Base-by-base conservation (phyloP, 2,888 invertebrate genomes). In the Caenorhabditis angaria region DNA sequence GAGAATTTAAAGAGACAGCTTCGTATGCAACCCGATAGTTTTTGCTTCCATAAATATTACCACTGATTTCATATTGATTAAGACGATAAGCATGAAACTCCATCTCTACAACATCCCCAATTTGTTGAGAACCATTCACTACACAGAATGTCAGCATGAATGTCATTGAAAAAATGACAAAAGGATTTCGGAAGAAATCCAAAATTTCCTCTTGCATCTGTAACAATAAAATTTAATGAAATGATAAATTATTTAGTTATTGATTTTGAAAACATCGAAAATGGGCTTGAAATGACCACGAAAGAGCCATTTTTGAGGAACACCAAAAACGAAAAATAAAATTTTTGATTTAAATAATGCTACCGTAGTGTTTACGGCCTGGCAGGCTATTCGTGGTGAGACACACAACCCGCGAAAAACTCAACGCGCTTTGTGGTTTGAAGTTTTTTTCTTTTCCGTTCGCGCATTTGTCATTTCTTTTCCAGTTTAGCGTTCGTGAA, bases 21-120 rank as follows among this genome's bases (percentile, higher is more conserved):
- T 87, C 86, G 61, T 82, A 85, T 0, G 78, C 64, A 1, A 88
- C 80, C 8, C 80, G 70, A 70, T 72, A 78, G 27, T 76, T 70
- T 35, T 82, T 77, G 41, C 80, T 78, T 32, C 87, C 87, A 58
- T 82, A 81, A 27, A 72, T 61, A 29, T 67, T 80, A n/a, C 86
- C 85, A 57, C 72, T 65, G 25, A 82, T 59, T 57, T 87, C 87
- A 67, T 77, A 85, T 55, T 87, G 87, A 47, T 83, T 80, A 27
- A 87, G 78, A 27, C 87, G 84, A 67, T 81, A 86, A 6, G 83
- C 87, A 25, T 75, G 75, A 61, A 87, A 82, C 47, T 81, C 81
- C 6, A 77, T 69, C 47, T 80, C 79, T 2, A 81, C 81, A 12
- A 70, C 77, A 41, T 82, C 81, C 24, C 81, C 77, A 29, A 80